Evolutionary conservation across 2,797 vertebrate genomes (phyloP), one percentile per base, ranked within the genome.

Genomic region (Onychomys leucogaster): DNA sequence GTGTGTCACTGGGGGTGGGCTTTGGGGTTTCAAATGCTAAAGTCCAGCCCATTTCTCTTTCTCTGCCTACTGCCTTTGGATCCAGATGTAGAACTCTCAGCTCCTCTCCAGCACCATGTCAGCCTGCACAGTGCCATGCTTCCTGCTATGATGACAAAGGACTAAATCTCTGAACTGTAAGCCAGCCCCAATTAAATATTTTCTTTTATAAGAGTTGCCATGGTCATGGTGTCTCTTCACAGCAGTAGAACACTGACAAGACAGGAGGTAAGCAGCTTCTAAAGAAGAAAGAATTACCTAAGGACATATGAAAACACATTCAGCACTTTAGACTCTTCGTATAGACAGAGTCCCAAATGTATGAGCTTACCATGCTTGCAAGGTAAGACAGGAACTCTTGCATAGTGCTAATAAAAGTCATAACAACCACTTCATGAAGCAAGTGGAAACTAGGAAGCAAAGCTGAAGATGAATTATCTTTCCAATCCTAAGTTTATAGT

Each of bases 221-320:
- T 77, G 75, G 43, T 52, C 46, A 52, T 32, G 43, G 46, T 32
- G 29, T 77, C 29, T 49, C 76, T 77, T 52, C 46, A 49, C 16
- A 2, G 29, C 29, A 77, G 19, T 1, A 77, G 43, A 77, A 32
- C 27, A 77, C 6, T n/a, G 77, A 80, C 37, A 93, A 86, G 49
- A 77, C 46, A 77, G 46, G 29, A 63, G 90, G 57, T 84, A 63
- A 95, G 82, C 0, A 65, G 1, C 41, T 87, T 86, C 29, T 71
- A n/a, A 89, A 90, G 65, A 93, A 29, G 34, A 29, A 81, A 82
- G 41, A 96, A 80, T 67, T 25, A 59, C 77, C 46, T 87, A 92
- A 89, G 32, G 43, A 86, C 46, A 69, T 27, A 55, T 4, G 49
- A 73, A 87, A 94, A 85, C 3, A 73, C 27, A 77, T 37, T 63